phyloP scores from a whole-genome alignment of 2,113 vertebrate genomes.

The Salminus brasiliensis region DNA sequence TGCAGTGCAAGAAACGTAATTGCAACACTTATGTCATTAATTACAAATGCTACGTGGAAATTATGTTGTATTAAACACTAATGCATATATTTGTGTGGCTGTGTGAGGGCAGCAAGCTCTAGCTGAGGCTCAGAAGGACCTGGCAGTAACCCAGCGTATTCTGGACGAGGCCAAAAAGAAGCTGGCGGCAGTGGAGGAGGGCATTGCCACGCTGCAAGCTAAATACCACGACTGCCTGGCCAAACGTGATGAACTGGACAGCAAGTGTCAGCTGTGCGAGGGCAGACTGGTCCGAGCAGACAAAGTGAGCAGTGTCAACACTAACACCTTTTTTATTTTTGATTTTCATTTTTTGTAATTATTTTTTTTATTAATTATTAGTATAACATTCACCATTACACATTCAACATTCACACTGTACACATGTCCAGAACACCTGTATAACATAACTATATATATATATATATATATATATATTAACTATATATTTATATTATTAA shows the following conservation, averaged over 20 bases:
- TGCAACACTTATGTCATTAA: not conserved
- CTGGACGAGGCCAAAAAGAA: constrained; percentile 81
- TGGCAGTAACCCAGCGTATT: constrained; percentile 78
- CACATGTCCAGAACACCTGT: not conserved
- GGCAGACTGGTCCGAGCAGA: constrained; percentile 79
- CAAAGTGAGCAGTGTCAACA: constrained; percentile 69
- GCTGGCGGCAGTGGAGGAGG: constrained; percentile 78
- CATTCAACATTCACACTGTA: not conserved
- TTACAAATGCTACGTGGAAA: not conserved
- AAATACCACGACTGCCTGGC: constrained; percentile 82
- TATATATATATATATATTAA: not conserved
- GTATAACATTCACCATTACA: constrained; percentile 14
- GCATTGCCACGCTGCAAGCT: constrained; percentile 80
- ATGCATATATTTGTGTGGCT: constrained; percentile 27
- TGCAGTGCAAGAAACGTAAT: not conserved
- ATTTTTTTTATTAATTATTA: too few species aligned
- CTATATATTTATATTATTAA: not conserved
- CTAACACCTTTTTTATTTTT: too few species aligned
- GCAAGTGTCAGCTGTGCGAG: constrained; percentile 85
- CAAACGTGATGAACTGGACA: constrained; percentile 87
- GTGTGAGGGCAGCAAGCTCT: constrained; percentile 78
- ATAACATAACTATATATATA: too few species aligned
- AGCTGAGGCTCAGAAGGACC: constrained; percentile 82
- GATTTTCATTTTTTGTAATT: too few species aligned
- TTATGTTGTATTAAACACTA: not conserved